phyloP scores from a whole-genome alignment of 2,113 vertebrate genomes.

The Oophaga pumilio region DNA sequence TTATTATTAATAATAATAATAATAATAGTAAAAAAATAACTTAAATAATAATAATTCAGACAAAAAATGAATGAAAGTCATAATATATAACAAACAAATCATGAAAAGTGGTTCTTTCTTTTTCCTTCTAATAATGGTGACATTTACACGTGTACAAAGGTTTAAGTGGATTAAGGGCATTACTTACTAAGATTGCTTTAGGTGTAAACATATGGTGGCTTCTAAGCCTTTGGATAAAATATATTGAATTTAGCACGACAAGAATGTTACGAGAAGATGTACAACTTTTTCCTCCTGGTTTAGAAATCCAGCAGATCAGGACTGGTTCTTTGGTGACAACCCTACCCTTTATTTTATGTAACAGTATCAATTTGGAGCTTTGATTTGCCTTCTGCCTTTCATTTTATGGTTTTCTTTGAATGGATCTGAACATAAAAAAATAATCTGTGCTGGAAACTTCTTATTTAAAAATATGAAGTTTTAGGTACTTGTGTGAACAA shows the following conservation, averaged over 20 bases:
- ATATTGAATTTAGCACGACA: not conserved
- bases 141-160: slow-evolving; percentile 1
- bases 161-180: not conserved
- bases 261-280: not conserved
- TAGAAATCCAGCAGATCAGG: not conserved
- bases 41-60: not conserved
- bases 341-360: no score
- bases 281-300: not conserved
- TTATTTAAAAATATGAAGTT: no score
- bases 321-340: no score
- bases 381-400: no score
- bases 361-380: no score
- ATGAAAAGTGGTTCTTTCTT: not conserved
- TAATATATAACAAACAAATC: not conserved
- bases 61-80: not conserved
- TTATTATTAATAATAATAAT: no score
- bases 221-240: not conserved
- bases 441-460: no score
- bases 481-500: no score
- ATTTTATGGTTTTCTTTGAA: no score
- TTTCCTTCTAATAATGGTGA: not conserved
- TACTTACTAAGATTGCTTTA: not conserved
- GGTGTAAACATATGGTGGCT: not conserved
- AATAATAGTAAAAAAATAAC: not conserved
- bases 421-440: no score